Base-by-base conservation (phyloP, 1,140 invertebrate genomes). In the Neodiprion virginianus region DNA sequence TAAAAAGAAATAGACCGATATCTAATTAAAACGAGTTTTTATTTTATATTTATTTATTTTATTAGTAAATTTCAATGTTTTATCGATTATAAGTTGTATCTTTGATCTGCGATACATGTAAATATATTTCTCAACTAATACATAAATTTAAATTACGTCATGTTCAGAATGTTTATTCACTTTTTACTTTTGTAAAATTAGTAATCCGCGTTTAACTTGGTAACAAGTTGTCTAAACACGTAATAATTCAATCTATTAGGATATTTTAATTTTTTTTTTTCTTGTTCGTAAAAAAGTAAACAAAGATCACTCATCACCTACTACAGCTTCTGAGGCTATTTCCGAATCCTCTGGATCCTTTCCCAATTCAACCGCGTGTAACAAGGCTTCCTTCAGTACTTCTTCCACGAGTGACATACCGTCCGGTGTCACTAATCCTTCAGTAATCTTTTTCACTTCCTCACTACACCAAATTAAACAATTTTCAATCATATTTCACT, bases 1-100 rank as follows among this genome's bases (percentile, higher is more conserved):
- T n/a, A 86, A 81, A 74, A 79, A 82, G 71, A 86, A 85, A 75
- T 61, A 72, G 82, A 71, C 79, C 40, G 76, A 69, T 53, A 21
- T 73, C 53, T 78, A 72, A 69, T 23, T 47, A 69, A 21, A 61
- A 14, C n/a, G 53, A 61, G n/a, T 8, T 40, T 61, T 61, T 5
- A 61, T 8, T 14, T 61, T 61, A 61, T 61, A 14, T 8, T 61
- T 8, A 61, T 61, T 61, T 61, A 61, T 61, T 14, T 61, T 17
- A 17, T 61, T 61, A 61, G 11, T 14, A 17, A 61, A 61, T 61
- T 8, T 61, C n/a, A 17, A 61, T 61, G 53, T 61, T 61, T 61
- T 17, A 61, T 61, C 53, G 4, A 61, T 61, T 8, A 40, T 40
- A 40, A 5, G 5, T 40, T 40, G 28, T 40, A 40, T 40, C 11